Conservation (phyloP, 2,113 vertebrate genomes). For the Pholis gunnellus region DNA sequence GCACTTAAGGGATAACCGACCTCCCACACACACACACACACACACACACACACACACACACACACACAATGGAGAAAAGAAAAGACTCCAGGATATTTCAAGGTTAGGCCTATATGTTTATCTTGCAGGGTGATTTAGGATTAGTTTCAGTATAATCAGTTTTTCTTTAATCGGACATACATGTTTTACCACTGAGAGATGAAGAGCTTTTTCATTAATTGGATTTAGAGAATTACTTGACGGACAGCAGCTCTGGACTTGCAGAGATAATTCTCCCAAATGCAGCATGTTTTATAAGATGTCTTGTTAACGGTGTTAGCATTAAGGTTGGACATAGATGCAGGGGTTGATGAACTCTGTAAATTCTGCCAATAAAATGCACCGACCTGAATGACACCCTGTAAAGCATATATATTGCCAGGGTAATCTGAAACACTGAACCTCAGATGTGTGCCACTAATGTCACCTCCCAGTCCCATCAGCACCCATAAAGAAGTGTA, state of each 20-base stretch:
- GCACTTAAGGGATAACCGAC: background rate
- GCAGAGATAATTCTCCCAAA: conserved; percentile 23
- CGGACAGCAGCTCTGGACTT: conserved; percentile 16
- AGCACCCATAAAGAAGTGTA: conserved; percentile 70
- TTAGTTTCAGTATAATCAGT: conserved; percentile 53
- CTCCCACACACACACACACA: conserved; percentile 2
- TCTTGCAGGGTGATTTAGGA: conserved; percentile 40
- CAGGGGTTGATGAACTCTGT: conserved; percentile 9
- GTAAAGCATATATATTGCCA: conserved; percentile 4
- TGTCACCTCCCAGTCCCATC: conserved; percentile 61
- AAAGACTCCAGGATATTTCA: conserved; percentile 26
- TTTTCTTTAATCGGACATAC: conserved; percentile 54
- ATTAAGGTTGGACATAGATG: background rate
- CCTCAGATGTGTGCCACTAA: conserved; percentile 69
- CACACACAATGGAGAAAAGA: background rate
- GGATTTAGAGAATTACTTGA: conserved; percentile 64
- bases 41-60: background rate
- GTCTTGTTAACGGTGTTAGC: conserved; percentile 25
- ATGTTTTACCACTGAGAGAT: conserved; percentile 58
- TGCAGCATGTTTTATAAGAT: conserved; percentile 30
- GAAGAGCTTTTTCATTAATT: conserved; percentile 61
- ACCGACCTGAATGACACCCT: conserved; percentile 2
- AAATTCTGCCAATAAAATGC: conserved; percentile 35
- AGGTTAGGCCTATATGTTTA: conserved; percentile 30
- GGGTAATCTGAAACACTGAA: conserved; percentile 34